Conservation (phyloP, 2,113 vertebrate species). For the Malurus cyaneus region DNA sequence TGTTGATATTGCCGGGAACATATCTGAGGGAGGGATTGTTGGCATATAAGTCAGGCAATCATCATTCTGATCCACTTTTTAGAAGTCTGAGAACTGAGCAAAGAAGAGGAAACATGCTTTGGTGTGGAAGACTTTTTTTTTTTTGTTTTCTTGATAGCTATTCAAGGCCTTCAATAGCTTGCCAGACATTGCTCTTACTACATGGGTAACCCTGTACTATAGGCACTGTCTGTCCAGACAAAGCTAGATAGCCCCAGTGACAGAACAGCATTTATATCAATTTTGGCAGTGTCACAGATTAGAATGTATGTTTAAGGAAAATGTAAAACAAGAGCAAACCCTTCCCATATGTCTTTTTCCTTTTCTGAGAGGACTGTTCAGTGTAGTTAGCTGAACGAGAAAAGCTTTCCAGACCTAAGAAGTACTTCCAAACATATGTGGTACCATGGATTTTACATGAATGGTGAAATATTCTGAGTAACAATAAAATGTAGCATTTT, state of each 20-base stretch:
- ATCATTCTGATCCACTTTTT: not conserved
- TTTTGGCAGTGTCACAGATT: not conserved
- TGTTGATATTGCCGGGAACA: not conserved
- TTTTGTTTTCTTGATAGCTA: not conserved
- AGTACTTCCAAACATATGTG: not conserved
- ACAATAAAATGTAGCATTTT: not conserved
- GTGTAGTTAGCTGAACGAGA: not conserved
- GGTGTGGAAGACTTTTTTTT: not conserved
- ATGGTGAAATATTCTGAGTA: not conserved
- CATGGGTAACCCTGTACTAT: accelerated
- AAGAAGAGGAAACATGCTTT: not conserved
- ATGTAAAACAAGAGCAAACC: not conserved
- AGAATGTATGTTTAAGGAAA: not conserved
- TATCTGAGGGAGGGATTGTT: not conserved
- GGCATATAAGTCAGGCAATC: not conserved
- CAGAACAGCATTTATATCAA: not conserved
- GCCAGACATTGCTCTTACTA: not conserved
- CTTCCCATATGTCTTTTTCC: not conserved
- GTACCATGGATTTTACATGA: not conserved
- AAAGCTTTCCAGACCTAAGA: not conserved
- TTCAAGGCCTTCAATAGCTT: not conserved
- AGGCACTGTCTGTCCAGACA: not conserved
- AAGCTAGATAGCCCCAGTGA: not conserved
- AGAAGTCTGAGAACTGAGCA: not conserved
- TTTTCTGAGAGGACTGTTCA: not conserved